Evolutionary conservation across 2,888 invertebrate genomes (phyloP), one percentile per base, ranked within the genome.

Genomic region (Xylocampa areola): DNA sequence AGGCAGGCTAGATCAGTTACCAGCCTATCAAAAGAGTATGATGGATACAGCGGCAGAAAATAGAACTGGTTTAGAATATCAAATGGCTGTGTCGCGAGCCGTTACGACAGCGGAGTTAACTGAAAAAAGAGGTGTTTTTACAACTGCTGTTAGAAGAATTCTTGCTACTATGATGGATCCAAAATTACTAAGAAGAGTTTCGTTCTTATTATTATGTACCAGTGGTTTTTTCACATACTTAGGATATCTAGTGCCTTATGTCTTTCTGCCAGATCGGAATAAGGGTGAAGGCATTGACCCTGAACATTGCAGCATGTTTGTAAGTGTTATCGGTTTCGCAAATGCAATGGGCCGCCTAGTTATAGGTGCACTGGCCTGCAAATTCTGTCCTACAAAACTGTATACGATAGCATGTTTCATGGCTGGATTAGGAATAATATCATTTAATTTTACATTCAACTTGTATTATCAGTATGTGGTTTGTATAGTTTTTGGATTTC

Each of bases 121-220:
- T 33, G 93, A 94, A 74, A 79, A 62, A 30, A 80, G 82, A 61
- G 92, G 92, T 25, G 76, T 93, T 11, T 92, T 86, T 55, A 91
- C 92, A 7, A 90, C 87, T 35, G 90, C 93, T 17, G 85, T 80
- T 11, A 84, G 92, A 79, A 85, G 93, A 72, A 84, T 92, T 58
- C 76, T 94, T 27, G 92, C 89, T 14, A 92, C 93, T 5, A 94
- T 94, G 93, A 81, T 92, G 88, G 91, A 92, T 64, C 88, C 89
- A 1, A 84, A 68, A 43, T 72, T 94, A 49, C 79, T 94, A 33
- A 84, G 76, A 69, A 87, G 76, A 64, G 52, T 37, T 43, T 91
- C 93, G 10, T 93, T 91, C 74, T 47, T 86, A 58, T 60, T 82
- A 36, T 58, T 91, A 40, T 84, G 86, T 64, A 7, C 54, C 1